Percentiles rank a stretch among this genome's conserved stretches.
These are phyloP conservation scores for Nomia melanderi DNA, from an alignment of 1,140 invertebrate species.

Conservation along the genomic window DNA sequence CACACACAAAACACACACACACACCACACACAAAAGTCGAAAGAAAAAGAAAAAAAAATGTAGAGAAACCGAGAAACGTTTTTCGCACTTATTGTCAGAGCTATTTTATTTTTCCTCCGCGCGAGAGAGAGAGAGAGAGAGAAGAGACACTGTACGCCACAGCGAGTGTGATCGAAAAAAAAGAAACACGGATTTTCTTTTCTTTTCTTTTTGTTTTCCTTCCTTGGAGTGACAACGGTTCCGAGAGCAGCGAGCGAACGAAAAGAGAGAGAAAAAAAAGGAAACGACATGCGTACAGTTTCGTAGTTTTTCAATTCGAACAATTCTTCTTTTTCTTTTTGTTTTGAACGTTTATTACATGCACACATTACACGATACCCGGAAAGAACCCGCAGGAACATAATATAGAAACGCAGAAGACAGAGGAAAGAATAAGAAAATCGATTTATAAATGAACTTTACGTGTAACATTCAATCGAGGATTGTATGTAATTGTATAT, in stretches of 20 bases:
- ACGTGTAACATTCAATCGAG: constrained; percentile 80
- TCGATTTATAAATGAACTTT: constrained; percentile 78
- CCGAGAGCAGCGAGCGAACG: background rate
- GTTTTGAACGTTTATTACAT: constrained; percentile 43
- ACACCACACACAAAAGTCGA: too few relatives aligned
- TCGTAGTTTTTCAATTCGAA: constrained; percentile 46
- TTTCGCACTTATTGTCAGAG: constrained; percentile 54
- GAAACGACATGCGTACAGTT: constrained; percentile 29
- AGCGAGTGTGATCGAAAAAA: background rate
- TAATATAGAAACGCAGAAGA: constrained; percentile 59
- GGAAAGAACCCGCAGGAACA: background rate
- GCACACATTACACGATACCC: background rate
- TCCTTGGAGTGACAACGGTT: background rate
- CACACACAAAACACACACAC: too few relatives aligned
- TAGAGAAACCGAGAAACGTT: constrained; percentile 6
- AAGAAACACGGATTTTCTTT: background rate
- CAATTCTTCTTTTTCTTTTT: background rate
- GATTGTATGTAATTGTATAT: constrained; percentile 80
- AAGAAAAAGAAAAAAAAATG: constrained; percentile 50
- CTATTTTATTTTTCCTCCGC: constrained; percentile 43
- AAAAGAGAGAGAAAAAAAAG: background rate
- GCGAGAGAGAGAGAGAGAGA: background rate
- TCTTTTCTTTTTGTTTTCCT: constrained; percentile 9
- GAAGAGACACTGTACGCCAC: background rate
- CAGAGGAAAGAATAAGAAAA: constrained; percentile 66